phyloP scores from a whole-genome alignment of 2,888 invertebrate species.

The Metallyticus violacea region DNA sequence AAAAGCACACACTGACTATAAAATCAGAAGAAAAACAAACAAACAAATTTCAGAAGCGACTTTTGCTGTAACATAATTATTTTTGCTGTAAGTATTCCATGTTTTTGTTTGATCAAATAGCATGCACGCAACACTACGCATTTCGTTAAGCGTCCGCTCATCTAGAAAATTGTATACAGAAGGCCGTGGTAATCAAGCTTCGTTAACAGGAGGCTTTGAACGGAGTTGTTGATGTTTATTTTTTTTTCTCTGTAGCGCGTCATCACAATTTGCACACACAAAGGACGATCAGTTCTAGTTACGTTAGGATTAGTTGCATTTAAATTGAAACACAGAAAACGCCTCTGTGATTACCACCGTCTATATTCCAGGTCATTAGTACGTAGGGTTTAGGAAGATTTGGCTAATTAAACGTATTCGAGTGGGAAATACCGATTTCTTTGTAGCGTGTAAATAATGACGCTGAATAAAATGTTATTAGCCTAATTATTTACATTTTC shows the following conservation, averaged over 20 bases:
- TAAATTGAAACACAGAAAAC: not conserved
- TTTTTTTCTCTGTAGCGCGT: not conserved
- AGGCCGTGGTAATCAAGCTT: not conserved
- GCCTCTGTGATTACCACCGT: not conserved
- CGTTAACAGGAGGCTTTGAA: not conserved
- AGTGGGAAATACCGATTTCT: not conserved
- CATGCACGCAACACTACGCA: too few species aligned
- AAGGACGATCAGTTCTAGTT: not conserved
- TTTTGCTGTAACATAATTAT: too few species aligned
- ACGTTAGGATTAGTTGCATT: not conserved
- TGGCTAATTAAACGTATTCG: not conserved
- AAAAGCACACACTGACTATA: too few species aligned
- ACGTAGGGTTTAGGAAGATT: too few species aligned
- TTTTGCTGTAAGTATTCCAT: too few species aligned
- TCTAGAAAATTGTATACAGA: not conserved
- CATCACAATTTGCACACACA: not conserved
- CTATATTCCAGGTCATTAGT: not conserved
- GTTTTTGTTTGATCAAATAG: too few species aligned
- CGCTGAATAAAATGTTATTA: not conserved
- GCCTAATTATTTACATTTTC: too few species aligned
- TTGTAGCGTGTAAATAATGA: not conserved
- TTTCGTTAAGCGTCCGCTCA: too few species aligned
- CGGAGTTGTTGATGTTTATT: not conserved
- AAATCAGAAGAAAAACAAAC: too few species aligned
- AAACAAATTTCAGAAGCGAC: too few species aligned